Percentiles rank a stretch among this genome's conserved stretches.
phyloP scores from a whole-genome alignment of 2,113 vertebrate species.

The Budorcas taxicolor region DNA sequence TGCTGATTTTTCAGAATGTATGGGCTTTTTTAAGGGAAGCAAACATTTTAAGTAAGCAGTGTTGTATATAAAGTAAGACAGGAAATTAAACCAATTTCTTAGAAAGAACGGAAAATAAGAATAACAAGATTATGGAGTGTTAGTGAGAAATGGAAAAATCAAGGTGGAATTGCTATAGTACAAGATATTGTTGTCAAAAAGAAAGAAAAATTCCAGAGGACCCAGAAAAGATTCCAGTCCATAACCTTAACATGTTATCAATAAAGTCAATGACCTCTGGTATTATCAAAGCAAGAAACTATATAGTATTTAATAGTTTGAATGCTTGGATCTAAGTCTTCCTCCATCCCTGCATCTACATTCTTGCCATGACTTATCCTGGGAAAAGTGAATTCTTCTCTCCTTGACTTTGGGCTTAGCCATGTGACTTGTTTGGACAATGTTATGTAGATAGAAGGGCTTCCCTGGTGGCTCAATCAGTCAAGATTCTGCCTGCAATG shows the following conservation, averaged over 20 bases:
- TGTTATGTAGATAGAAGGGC: neutral
- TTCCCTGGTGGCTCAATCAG: neutral
- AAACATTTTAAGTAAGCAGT: neutral
- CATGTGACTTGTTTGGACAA: neutral
- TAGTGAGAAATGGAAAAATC: neutral
- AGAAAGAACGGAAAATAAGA: neutral
- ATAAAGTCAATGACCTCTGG: neutral
- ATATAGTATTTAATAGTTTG: neutral
- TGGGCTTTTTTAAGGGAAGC: neutral
- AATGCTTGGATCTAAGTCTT: neutral
- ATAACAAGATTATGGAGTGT: neutral
- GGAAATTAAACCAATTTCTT: neutral
- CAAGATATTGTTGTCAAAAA: neutral
- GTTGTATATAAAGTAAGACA: neutral
- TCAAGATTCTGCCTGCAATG: neutral
- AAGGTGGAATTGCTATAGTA: neutral
- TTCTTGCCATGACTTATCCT: neutral
- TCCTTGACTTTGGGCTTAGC: neutral
- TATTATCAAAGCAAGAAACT: neutral
- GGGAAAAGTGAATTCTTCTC: neutral
- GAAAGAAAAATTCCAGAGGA: neutral
- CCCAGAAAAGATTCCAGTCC: neutral
- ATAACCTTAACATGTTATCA: neutral
- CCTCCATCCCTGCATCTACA: neutral
- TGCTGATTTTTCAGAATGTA: neutral